Percentiles rank a stretch among this genome's conserved stretches.
phyloP scores from a whole-genome alignment of 2,888 invertebrate species.

The Eupithecia abbreviata region DNA sequence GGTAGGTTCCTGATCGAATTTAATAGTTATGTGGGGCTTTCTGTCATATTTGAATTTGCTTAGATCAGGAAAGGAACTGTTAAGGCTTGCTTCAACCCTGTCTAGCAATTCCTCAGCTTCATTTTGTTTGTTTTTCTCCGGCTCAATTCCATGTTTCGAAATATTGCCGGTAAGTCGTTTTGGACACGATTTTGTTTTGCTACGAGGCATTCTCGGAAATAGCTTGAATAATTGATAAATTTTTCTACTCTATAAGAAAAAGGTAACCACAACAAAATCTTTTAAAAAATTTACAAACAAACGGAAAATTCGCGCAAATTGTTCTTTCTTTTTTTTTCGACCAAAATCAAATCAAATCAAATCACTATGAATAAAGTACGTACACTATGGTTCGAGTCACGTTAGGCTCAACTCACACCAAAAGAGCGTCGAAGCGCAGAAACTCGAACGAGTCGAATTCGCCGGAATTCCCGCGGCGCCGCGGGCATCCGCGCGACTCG shows the following conservation, averaged over 20 bases:
- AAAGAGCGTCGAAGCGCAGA: too few relatives aligned
- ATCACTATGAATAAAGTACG: too few relatives aligned
- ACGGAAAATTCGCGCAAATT: neutral
- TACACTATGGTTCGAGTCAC: too few relatives aligned
- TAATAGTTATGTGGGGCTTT: slow-evolving; percentile 70
- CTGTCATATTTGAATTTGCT: slow-evolving; percentile 69
- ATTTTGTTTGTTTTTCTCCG: slow-evolving; percentile 22
- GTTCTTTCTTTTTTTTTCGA: too few relatives aligned
- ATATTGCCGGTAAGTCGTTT: slow-evolving; percentile 20
- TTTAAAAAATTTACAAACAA: neutral
- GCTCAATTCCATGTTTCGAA: slow-evolving; percentile 12
- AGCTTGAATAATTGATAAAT: neutral
- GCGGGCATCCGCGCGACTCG: too few relatives aligned
- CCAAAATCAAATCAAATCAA: too few relatives aligned
- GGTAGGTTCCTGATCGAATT: slow-evolving; percentile 63
- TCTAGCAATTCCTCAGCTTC: slow-evolving; percentile 48
- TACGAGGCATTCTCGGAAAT: slow-evolving; percentile 58
- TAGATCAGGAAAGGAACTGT: slow-evolving; percentile 52
- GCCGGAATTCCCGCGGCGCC: too few relatives aligned
- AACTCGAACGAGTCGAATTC: too few relatives aligned
- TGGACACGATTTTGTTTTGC: slow-evolving; percentile 47
- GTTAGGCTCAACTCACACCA: too few relatives aligned
- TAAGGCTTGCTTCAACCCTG: slow-evolving; percentile 41
- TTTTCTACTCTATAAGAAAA: neutral
- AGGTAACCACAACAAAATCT: neutral